Conservation (phyloP, 2,113 vertebrate species). For the Piaya cayana region DNA sequence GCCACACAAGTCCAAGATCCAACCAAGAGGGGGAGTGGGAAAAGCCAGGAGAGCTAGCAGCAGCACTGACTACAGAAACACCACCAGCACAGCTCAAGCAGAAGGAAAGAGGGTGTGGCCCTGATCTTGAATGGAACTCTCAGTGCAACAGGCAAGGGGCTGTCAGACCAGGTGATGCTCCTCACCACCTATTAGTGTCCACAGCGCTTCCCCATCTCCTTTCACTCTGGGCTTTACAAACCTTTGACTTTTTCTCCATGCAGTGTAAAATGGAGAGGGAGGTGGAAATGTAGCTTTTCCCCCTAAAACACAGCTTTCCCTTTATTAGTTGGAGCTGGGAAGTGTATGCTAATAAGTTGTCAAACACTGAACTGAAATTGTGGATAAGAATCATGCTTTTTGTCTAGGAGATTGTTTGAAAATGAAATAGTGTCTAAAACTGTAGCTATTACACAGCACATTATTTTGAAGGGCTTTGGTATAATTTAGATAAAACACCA, state of each 20-base stretch:
- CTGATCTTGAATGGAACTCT: not conserved
- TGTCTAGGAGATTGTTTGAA: constrained; percentile 20
- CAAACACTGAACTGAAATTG: not conserved
- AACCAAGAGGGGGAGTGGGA: fast-evolving
- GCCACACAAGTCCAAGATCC: fast-evolving
- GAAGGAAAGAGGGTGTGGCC: fast-evolving
- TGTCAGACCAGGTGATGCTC: not conserved
- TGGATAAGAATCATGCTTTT: constrained; percentile 29
- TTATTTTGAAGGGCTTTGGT: constrained; percentile 50
- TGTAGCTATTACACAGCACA: constrained; percentile 14
- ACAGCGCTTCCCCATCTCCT: fast-evolving
- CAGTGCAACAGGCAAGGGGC: not conserved
- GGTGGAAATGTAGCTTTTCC: not conserved
- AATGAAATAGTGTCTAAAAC: constrained; percentile 34
- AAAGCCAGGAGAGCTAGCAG: not conserved
- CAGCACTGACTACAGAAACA: fast-evolving
- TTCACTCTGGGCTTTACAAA: not conserved
- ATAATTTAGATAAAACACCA: constrained; percentile 18
- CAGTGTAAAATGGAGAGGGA: too few species aligned
- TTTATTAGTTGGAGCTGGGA: not conserved
- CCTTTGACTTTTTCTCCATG: fast-evolving
- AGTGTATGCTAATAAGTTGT: not conserved
- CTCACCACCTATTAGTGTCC: not conserved
- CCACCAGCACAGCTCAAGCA: not conserved
- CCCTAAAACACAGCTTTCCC: not conserved